phyloP scores from a whole-genome alignment of 2,797 vertebrate species.

The Pipistrellus pygmaeus region DNA sequence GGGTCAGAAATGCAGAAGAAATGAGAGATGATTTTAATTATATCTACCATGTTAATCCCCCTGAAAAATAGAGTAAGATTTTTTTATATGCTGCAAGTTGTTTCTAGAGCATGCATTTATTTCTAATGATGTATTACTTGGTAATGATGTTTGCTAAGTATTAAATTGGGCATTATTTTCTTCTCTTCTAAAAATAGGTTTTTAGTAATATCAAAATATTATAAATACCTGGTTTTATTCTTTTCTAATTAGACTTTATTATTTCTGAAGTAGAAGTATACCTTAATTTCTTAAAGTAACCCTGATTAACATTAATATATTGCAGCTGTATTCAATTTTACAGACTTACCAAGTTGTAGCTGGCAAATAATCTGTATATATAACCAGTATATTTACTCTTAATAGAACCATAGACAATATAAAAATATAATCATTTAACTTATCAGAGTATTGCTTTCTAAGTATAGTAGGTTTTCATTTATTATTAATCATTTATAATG shows the following conservation, averaged over 20 bases:
- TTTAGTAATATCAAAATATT: slow-evolving; percentile 33
- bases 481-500: neutral
- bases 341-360: neutral
- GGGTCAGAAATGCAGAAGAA: neutral
- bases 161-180: neutral
- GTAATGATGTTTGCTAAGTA: slow-evolving; percentile 1
- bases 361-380: neutral
- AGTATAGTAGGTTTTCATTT: neutral
- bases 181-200: neutral
- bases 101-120: neutral
- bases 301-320: neutral
- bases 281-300: slow-evolving; percentile 33
- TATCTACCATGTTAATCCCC: neutral
- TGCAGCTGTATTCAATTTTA: neutral
- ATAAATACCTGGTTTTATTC: neutral
- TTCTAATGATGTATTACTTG: slow-evolving; percentile 6
- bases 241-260: slow-evolving; percentile 33
- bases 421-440: neutral
- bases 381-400: slow-evolving; percentile 33
- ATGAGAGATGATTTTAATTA: neutral
- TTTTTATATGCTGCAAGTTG: neutral
- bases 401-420: neutral
- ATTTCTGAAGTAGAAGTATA: neutral
- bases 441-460: neutral
- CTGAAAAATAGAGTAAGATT: neutral